Evolutionary conservation across 2,113 vertebrate genomes (phyloP).

Genomic region (Nyctereutes procyonoides): DNA sequence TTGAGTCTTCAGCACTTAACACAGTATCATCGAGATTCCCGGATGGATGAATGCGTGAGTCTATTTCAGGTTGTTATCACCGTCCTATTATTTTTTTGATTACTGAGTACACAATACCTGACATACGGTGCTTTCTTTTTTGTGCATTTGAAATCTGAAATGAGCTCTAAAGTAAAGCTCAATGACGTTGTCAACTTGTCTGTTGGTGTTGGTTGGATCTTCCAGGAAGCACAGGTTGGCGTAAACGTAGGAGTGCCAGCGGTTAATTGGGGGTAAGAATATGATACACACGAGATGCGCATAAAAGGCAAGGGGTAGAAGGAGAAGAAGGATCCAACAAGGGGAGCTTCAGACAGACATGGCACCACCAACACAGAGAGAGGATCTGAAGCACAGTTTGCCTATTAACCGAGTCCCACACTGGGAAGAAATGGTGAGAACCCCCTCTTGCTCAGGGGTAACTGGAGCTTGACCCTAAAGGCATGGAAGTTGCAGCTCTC

Average conservation of each 20-base stretch:
- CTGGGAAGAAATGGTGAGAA: not conserved
- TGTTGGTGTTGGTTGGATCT: fast-evolving
- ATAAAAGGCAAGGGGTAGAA: too few relatives aligned
- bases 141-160: not conserved
- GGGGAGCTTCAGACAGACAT: too few relatives aligned
- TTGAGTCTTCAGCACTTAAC: not conserved
- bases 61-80: not conserved
- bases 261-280: too few relatives aligned
- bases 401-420: not conserved
- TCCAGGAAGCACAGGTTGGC: not conserved
- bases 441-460: too few relatives aligned
- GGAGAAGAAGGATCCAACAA: too few relatives aligned
- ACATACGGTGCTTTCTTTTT: not conserved
- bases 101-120: too few relatives aligned
- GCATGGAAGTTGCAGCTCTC: fast-evolving
- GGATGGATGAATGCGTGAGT: not conserved
- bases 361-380: not conserved
- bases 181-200: too few relatives aligned
- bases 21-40: not conserved
- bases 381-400: not conserved
- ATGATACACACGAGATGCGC: not conserved
- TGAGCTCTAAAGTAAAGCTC: not conserved
- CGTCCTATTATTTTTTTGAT: not conserved
- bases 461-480: too few relatives aligned
- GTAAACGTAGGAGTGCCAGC: fast-evolving